Evolutionary conservation across 2,888 invertebrate genomes (phyloP), one percentile per base, ranked within the genome.

Genomic region (Mesoligia furuncula): DNA sequence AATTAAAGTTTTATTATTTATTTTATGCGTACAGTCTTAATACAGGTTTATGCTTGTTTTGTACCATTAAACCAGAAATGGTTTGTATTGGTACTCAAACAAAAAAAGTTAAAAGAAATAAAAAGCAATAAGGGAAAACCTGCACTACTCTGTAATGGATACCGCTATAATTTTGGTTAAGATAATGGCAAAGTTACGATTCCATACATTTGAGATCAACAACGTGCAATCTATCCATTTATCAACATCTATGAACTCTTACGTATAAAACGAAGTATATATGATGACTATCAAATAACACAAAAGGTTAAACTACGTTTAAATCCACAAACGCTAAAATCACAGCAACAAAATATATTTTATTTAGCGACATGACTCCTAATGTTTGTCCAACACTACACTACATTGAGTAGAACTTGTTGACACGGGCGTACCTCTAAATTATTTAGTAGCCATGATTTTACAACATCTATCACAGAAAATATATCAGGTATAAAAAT

Each of bases 391-490:
- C 51, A 67, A 68, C 54, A 67, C 79, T 79, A 66, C 66, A 65
- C 4, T 36, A 65, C 76, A 79, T 57, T 36, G 36, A 48, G 54
- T 76, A 67, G 45, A 17, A 39, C 27, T 39, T 57, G 69, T 67
- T 67, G 79, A 57, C 79, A 67, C 54, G 36, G n/a, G 66, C 6
- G 9, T 8, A 45, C 45, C 69, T 68, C 69, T 36, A 57, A 79
- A 77, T 79, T 59, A 68, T 77, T 79, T n/a, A 77, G 57, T 15
- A 59, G 9, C 31, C 31, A 79, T 54, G 51, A 39, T 78, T 54
- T 78, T 42, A n/a, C n/a, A 36, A 27, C 27, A 45, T 57, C n/a
- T 75, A 31, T 48, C 17, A n/a, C 17, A 20, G 7, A 45, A n/a
- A n/a, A 31, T 69, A 45, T 8, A 36, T 45, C n/a, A 48, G 6